Base-by-base conservation (phyloP, 2,888 invertebrate genomes). In the Megaustenia siamemsis region DNA sequence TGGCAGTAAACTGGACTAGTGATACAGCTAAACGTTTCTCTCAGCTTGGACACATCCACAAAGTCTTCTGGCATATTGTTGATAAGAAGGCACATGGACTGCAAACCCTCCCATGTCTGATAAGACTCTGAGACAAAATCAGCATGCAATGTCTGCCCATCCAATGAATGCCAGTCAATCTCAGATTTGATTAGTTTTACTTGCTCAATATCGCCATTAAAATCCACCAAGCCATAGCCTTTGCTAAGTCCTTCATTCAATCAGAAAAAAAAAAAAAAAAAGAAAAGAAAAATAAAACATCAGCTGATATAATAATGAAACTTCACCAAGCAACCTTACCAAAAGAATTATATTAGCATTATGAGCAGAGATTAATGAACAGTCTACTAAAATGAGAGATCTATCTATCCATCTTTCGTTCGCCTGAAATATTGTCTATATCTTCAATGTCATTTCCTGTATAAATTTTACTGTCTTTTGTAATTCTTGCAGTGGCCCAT, bases 201-300 rank as follows among this genome's bases (percentile, higher is more conserved):
- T 77, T 94, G 93, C 87, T 95, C 95, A 69, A 69, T 0, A 87
- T 94, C 94, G 78, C 93, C 94, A 85, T 91, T 91, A 91, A 94
- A 95, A 88, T 95, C 95, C 35, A 95, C 95, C 90, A 95, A 94
- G 1, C 95, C 95, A 91, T 95, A 95, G 24, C 95, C 95, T 90
- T 95, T 95, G 90, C 94, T 95, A 63, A 94, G 93, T 83, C 95
- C 95, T 95, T 90, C 12, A 87, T 35, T 32, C 5, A 63, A 63
- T 32, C 63, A 63, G 63, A 63, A 63, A 21, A 63, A n/a, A n/a
- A n/a, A n/a, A n/a, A n/a, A n/a, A n/a, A n/a, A n/a, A n/a, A n/a
- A n/a, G n/a, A n/a, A n/a, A n/a, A n/a, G n/a, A n/a, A n/a, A n/a
- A n/a, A n/a, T n/a, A n/a, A n/a, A n/a, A n/a, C n/a, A n/a, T n/a